A percentile compares a stretch with the other conserved stretches of the same genome.
Evolutionary conservation across 2,888 invertebrate species (phyloP).

Genomic region (Parnassius apollo): DNA sequence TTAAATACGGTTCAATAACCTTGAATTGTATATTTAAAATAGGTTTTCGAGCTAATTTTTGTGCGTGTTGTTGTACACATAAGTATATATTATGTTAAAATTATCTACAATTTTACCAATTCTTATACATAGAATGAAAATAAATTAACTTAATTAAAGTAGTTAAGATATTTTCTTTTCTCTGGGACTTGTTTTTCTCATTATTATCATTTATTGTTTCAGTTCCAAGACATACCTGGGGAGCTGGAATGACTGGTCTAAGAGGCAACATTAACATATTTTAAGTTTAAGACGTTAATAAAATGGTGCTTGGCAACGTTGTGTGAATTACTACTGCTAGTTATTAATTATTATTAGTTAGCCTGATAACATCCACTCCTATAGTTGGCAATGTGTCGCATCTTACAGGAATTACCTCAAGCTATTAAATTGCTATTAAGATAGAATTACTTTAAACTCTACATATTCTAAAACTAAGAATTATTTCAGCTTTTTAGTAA

Average conservation of each 20-base stretch:
- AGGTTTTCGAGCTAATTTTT: too few relatives aligned
- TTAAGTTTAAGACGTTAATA: slow-evolving; percentile 1
- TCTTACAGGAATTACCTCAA: background rate
- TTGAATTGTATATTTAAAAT: too few relatives aligned
- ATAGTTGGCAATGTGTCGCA: background rate
- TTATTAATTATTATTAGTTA: background rate
- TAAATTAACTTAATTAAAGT: too few relatives aligned
- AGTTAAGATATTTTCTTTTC: too few relatives aligned
- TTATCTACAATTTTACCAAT: too few relatives aligned
- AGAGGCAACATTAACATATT: slow-evolving; percentile 40
- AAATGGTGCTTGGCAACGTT: slow-evolving; percentile 10
- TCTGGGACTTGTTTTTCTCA: too few relatives aligned
- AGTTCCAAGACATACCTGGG: slow-evolving; percentile 74
- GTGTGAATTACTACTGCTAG: background rate
- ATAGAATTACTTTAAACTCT: background rate
- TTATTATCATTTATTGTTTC: slow-evolving; percentile 37
- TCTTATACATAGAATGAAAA: too few relatives aligned
- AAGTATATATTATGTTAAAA: too few relatives aligned
- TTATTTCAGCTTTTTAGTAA: too few relatives aligned
- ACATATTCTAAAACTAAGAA: too few relatives aligned
- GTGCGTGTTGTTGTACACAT: too few relatives aligned
- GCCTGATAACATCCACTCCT: background rate
- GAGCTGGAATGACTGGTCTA: slow-evolving; percentile 76
- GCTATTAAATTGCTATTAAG: background rate
- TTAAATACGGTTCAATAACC: too few relatives aligned